Percentiles rank a stretch among this genome's conserved stretches.
phyloP scores from a whole-genome alignment of 2,797 vertebrate genomes.

The Pristis pectinata region DNA sequence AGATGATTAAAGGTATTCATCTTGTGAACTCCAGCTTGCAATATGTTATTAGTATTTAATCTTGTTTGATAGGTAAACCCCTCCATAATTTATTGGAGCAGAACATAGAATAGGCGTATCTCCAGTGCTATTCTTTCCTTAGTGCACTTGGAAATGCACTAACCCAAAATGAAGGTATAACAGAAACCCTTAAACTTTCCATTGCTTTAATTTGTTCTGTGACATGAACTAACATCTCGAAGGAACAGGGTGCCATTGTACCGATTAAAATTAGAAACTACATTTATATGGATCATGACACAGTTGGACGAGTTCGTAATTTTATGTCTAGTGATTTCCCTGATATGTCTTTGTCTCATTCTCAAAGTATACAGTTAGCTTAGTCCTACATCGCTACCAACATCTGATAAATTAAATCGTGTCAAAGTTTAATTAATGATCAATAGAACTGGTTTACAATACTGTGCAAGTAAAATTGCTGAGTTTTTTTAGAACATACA shows the following conservation, averaged over 20 bases:
- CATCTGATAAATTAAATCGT: background rate
- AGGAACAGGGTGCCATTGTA: background rate
- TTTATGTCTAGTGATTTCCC: background rate
- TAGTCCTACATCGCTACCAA: background rate
- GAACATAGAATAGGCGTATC: no score
- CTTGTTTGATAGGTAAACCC: background rate
- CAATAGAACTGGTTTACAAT: background rate
- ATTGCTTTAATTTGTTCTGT: background rate
- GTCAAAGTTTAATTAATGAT: background rate
- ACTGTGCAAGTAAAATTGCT: background rate
- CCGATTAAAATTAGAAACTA: slow-evolving; percentile 3
- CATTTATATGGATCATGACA: background rate
- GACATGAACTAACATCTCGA: background rate
- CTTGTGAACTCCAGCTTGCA: no score
- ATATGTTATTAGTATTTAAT: background rate
- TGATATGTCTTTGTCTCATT: background rate
- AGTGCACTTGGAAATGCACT: background rate
- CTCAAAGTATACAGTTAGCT: background rate
- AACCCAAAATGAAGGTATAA: background rate
- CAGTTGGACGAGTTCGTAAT: background rate
- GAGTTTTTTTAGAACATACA: no score
- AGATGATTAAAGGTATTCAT: background rate
- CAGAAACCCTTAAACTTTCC: background rate
- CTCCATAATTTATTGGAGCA: background rate
- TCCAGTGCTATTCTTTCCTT: background rate